Evolutionary conservation across 2,113 vertebrate genomes (phyloP).

Genomic region (Spermophilus dauricus): DNA sequence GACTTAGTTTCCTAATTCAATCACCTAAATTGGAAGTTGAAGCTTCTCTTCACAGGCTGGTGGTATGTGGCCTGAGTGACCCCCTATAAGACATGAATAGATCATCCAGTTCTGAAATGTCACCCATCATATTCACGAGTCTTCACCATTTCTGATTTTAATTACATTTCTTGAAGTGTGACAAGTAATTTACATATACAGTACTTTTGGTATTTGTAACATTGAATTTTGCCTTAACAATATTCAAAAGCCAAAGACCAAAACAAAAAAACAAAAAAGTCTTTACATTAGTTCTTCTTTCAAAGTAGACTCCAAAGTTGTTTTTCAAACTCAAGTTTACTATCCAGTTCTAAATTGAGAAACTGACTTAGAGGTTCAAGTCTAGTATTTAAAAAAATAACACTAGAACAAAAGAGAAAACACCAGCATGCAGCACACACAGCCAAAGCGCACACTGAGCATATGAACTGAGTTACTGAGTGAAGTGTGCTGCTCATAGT

Average conservation of each 20-base stretch:
- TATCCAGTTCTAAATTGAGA: neutral
- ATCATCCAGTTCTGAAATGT: neutral
- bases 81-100: neutral
- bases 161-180: neutral
- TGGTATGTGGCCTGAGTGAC: neutral
- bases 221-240: neutral
- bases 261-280: neutral
- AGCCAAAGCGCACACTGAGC: neutral
- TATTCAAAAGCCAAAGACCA: neutral
- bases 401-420: neutral
- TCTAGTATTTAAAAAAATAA: neutral
- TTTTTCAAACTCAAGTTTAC: conserved; percentile 1
- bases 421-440: accelerated
- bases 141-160: neutral
- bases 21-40: neutral
- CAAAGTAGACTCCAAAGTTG: neutral
- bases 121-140: neutral
- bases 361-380: neutral
- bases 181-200: neutral
- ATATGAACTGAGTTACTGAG: neutral
- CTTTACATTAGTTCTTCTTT: neutral
- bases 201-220: neutral
- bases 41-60: neutral
- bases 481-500: neutral
- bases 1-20: neutral